Percentiles rank a stretch among this genome's conserved stretches.
Conservation (phyloP, 2,888 invertebrate genomes). For the Drosophila longiperda region DNA sequence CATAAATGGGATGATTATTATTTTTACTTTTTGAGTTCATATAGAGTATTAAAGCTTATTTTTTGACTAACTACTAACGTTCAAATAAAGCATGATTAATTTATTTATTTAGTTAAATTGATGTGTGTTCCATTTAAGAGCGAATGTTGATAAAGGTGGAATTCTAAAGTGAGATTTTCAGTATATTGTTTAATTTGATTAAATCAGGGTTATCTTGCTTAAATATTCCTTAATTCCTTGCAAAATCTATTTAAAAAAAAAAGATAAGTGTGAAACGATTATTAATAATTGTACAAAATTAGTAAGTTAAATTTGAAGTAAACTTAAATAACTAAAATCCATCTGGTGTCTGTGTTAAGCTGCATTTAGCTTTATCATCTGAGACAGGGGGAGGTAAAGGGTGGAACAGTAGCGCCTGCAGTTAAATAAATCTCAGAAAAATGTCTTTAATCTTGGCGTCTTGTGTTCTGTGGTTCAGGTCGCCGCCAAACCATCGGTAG, state of each 20-base stretch:
- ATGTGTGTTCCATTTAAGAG: background rate
- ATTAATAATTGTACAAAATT: background rate
- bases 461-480: conserved; percentile 35
- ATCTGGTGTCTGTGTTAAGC: conserved; percentile 5
- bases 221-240: background rate
- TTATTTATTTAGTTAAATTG: background rate
- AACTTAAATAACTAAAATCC: background rate
- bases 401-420: conserved; percentile 67
- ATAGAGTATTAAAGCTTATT: background rate
- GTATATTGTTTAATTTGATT: background rate
- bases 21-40: background rate
- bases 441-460: conserved; percentile 79
- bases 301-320: background rate
- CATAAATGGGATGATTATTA: conserved; percentile 11
- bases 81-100: background rate
- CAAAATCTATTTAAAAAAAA: no score
- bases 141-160: background rate
- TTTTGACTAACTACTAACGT: background rate
- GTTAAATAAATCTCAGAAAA: conserved; percentile 75
- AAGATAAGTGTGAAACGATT: background rate
- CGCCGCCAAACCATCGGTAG: conserved; percentile 30
- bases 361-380: conserved; percentile 15
- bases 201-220: background rate
- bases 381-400: background rate
- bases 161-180: background rate